Conservation (phyloP, 2,797 vertebrate species). For the Chaenodraco wilsoni region DNA sequence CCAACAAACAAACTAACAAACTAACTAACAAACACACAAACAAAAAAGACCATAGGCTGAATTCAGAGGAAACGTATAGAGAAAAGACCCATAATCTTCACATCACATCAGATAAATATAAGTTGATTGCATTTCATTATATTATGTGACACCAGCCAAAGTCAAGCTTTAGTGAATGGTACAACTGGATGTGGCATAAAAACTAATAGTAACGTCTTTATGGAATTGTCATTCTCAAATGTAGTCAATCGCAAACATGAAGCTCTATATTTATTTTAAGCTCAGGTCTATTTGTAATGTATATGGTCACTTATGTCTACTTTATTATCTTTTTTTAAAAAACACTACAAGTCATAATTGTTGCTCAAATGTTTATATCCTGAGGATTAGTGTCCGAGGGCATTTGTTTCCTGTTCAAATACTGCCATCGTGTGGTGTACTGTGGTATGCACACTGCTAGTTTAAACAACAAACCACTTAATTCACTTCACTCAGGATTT, state of each 20-base stretch:
- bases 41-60: background rate
- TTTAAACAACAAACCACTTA: background rate
- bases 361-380: constrained; percentile 3
- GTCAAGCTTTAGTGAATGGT: background rate
- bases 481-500: background rate
- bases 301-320: background rate
- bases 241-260: background rate
- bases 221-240: background rate
- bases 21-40: background rate
- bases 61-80: background rate
- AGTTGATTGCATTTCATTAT: background rate
- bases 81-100: background rate
- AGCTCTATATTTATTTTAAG: background rate
- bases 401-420: constrained; percentile 40
- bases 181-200: background rate
- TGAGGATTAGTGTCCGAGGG: background rate
- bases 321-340: background rate
- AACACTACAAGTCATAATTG: background rate
- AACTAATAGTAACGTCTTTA: background rate
- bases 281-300: background rate
- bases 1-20: background rate
- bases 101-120: background rate
- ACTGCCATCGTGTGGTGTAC: constrained; percentile 58
- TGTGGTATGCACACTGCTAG: background rate
- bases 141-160: background rate